Base-by-base conservation (phyloP, 2,797 vertebrate species). In the Knipowitschia caucasica region DNA sequence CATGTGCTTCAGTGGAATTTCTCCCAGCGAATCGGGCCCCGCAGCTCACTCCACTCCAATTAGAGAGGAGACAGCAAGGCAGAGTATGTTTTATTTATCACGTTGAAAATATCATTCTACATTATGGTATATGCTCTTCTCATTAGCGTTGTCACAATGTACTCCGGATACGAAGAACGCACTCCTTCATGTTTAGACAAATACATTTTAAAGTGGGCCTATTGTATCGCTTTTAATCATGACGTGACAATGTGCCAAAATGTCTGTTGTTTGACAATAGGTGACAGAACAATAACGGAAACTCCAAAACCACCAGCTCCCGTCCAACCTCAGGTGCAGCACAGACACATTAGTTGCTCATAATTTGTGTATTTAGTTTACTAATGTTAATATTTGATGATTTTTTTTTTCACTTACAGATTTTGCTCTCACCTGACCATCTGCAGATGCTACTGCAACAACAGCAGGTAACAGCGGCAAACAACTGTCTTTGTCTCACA, bases 391-490 rank as follows among this genome's bases (percentile, higher is more conserved):
- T 5, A 27, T 58, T 11, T 53, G 50, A 8, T 64, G 12, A 54
- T 12, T 56, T 53, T 14, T 64, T n/a, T n/a, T n/a, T n/a, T n/a
- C n/a, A n/a, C n/a, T 20, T 64, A 47, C 56, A 89, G 84, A 42
- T 80, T 31, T 49, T 67, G 2, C 45, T 84, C 4, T 42, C 81
- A 53, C 50, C 75, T 17, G 84, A 87, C 23, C 38, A 21, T 49
- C 72, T 88, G 54, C 88, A 89, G 57, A 70, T 88, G 24, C 53
- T 89, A 8, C 73, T 86, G n/a, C 85, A 88, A 40, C 86, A 89
- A 52, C 88, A 90, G 81, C n/a, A n/a, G n/a, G n/a, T n/a, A n/a
- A n/a, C n/a, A n/a, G n/a, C n/a, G n/a, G n/a, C n/a, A n/a, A n/a
- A n/a, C n/a, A n/a, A n/a, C n/a, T n/a, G n/a, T n/a, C n/a, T n/a